Percentiles rank a stretch among this genome's conserved stretches.
Evolutionary conservation across 2,797 vertebrate species (phyloP).

Genomic region (Sebastes iracundus): DNA sequence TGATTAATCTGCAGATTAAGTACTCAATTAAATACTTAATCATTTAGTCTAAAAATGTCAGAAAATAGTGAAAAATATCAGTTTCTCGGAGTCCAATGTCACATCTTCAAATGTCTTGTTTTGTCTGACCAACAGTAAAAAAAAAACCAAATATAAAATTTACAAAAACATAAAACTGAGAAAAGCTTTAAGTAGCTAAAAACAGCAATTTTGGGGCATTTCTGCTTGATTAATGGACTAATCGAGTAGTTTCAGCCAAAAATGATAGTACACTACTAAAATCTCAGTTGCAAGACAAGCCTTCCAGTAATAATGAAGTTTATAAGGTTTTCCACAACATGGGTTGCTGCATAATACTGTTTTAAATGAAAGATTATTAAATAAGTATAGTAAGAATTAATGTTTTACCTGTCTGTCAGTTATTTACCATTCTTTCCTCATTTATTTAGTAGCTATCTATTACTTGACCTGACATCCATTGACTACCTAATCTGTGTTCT

Average conservation of each 20-base stretch:
- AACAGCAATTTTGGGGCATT: background rate
- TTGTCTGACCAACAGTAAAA: background rate
- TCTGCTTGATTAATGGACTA: background rate
- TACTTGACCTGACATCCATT: no score
- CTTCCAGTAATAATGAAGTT: no score
- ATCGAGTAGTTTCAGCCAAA: background rate
- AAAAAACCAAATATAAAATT: rapidly evolving
- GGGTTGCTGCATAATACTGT: no score
- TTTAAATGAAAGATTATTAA: no score
- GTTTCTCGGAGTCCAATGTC: background rate
- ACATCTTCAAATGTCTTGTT: background rate
- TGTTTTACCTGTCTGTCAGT: no score
- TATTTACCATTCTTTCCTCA: no score
- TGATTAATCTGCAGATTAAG: background rate
- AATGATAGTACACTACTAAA: no score
- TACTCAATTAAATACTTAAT: background rate
- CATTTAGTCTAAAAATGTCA: background rate
- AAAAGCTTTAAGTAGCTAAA: background rate
- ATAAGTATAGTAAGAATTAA: no score
- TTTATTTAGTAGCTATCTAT: no score
- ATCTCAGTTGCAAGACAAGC: no score
- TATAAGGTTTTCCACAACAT: no score
- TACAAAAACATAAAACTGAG: background rate
- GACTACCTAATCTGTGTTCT: background rate
- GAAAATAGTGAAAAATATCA: background rate